Evolutionary conservation across 2,888 invertebrate genomes (phyloP).

Genomic region (Drosophila diplacantha): DNA sequence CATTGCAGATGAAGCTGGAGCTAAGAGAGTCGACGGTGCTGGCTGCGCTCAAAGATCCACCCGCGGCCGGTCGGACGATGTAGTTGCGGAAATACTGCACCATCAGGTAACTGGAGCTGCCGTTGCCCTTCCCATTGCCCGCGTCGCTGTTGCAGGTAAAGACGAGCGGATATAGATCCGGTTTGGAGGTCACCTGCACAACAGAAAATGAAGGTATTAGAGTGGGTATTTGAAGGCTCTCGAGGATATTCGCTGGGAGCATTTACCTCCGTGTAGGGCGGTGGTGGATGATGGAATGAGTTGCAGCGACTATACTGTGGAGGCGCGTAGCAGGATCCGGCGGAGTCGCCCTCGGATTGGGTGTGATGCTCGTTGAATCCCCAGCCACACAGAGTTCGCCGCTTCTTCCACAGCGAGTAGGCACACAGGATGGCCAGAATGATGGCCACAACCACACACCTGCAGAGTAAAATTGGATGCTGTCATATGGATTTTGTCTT

Average conservation of each 20-base stretch:
- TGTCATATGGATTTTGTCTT: background rate
- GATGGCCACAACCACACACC: slow-evolving; percentile 84
- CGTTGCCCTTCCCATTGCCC: slow-evolving; percentile 81
- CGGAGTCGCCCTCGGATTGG: slow-evolving; percentile 86
- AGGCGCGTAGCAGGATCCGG: slow-evolving; percentile 89
- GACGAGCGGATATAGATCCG: slow-evolving; percentile 90
- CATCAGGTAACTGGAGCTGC: slow-evolving; percentile 86
- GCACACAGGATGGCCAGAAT: slow-evolving; percentile 84
- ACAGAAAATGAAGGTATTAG: background rate
- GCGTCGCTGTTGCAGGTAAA: slow-evolving; percentile 87
- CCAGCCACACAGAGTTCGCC: slow-evolving; percentile 79
- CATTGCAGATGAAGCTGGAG: slow-evolving; percentile 91
- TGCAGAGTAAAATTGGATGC: slow-evolving; percentile 59
- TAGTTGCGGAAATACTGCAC: slow-evolving; percentile 91
- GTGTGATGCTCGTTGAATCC: slow-evolving; percentile 79
- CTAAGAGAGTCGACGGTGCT: slow-evolving; percentile 92
- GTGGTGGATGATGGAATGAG: slow-evolving; percentile 89
- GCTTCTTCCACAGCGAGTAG: slow-evolving; percentile 83
- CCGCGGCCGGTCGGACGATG: slow-evolving; percentile 85
- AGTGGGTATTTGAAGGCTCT: background rate
- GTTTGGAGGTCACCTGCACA: slow-evolving; percentile 88
- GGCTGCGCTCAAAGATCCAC: slow-evolving; percentile 88
- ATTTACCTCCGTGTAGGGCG: slow-evolving; percentile 89
- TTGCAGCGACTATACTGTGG: slow-evolving; percentile 91
- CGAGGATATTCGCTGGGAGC: background rate